These are phyloP conservation scores for Ptyas mucosa DNA, from an alignment of 2,113 vertebrate genomes.

Conservation along the genomic window DNA sequence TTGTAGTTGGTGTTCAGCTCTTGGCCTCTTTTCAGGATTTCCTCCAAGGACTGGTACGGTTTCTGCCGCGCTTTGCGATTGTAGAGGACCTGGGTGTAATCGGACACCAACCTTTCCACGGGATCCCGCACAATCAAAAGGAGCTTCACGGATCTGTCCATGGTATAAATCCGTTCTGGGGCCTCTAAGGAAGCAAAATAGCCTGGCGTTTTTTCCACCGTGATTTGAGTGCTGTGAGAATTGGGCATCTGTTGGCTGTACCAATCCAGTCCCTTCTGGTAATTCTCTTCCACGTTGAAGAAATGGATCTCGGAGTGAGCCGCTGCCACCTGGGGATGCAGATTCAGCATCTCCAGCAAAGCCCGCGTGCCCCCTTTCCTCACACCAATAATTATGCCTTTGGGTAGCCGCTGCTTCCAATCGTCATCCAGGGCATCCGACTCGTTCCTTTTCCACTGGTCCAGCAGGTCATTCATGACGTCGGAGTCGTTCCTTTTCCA, in stretches of 20 bases:
- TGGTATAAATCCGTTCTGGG: conserved; percentile 64
- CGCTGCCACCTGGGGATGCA: conserved; percentile 76
- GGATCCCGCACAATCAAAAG: conserved; percentile 79
- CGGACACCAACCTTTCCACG: conserved; percentile 75
- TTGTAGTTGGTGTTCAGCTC: conserved; percentile 70
- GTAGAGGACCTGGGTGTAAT: conserved; percentile 82
- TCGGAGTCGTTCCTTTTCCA: neutral
- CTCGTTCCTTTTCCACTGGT: neutral
- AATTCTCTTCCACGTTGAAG: conserved; percentile 80
- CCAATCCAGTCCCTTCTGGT: conserved; percentile 71
- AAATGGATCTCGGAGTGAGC: conserved; percentile 78
- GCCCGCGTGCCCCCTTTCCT: conserved; percentile 78
- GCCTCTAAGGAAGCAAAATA: conserved; percentile 73
- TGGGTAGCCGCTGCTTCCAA: conserved; percentile 65
- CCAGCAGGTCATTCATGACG: neutral
- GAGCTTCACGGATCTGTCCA: conserved; percentile 70
- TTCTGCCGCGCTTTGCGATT: conserved; percentile 73
- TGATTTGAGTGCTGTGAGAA: conserved; percentile 68
- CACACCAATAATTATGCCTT: conserved; percentile 78
- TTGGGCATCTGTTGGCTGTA: conserved; percentile 78
- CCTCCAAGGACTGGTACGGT: conserved; percentile 72
- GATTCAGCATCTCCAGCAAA: conserved; percentile 64
- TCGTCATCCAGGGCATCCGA: neutral
- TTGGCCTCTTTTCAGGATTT: conserved; percentile 63
- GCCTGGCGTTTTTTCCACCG: conserved; percentile 79